Evolutionary conservation across 1,140 invertebrate species (phyloP).

Genomic region (Platorchestia sp.): DNA sequence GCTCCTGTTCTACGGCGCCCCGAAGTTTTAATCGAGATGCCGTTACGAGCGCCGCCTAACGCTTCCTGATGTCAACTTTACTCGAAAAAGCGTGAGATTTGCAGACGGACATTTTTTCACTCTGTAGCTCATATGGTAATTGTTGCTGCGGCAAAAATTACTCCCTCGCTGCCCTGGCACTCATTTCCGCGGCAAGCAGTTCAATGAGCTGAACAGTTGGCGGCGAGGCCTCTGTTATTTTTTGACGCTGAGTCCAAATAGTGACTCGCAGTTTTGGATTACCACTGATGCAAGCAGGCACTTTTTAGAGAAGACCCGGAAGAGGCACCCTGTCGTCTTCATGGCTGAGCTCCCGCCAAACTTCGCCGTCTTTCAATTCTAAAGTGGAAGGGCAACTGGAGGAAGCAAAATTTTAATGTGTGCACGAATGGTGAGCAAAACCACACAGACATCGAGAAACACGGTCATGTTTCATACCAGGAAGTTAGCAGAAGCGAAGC

Average conservation of each 20-base stretch:
- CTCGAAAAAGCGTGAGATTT: background rate
- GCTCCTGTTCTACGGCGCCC: background rate
- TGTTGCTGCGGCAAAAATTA: background rate
- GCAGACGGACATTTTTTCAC: background rate
- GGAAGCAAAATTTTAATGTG: background rate
- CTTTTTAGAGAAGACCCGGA: background rate
- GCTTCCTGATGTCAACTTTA: background rate
- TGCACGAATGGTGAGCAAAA: background rate
- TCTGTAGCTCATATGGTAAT: background rate
- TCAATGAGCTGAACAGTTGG: background rate
- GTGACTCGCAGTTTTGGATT: background rate
- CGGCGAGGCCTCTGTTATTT: background rate
- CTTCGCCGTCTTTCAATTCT: background rate
- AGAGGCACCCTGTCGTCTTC: background rate
- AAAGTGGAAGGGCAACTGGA: background rate
- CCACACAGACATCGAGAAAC: background rate
- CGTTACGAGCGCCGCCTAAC: background rate
- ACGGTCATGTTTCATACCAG: background rate
- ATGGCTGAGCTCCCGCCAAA: background rate
- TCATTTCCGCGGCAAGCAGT: background rate
- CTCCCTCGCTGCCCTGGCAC: background rate
- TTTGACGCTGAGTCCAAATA: background rate
- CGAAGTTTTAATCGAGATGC: background rate
- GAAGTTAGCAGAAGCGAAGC: background rate
- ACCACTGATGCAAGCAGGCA: background rate